Base-by-base conservation (phyloP, 1,140 invertebrate species). In the Heliconius hermathena region DNA sequence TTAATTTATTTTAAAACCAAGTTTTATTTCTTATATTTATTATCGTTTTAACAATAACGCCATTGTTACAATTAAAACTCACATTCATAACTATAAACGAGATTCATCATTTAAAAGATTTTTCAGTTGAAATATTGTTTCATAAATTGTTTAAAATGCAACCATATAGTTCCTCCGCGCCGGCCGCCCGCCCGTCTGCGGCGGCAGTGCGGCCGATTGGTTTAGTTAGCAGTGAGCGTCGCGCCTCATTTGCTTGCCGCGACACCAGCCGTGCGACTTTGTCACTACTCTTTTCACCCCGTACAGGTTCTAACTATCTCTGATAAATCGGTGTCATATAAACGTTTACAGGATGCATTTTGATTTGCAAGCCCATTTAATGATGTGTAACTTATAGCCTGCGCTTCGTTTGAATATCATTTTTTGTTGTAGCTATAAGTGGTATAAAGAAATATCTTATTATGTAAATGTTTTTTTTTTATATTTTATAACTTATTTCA, bases 181-280 rank as follows among this genome's bases (percentile, higher is more conserved):
- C 33, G 33, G 33, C 33, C 8, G 26, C 16, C 71, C 88, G 91
- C 87, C 49, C 78, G 91, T 90, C 80, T 88, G 85, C 78, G 54
- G 1, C 1, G 33, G 26, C 81, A 57, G 71, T 81, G 82, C 85
- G 85, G 85, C 81, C 91, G 93, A 94, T 94, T 94, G 93, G 93
- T 93, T 94, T 94, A 94, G 93, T 94, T 94, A 93, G 91, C 91
- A 93, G 91, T 85, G 90, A 92, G 91, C 92, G 91, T 90, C 86
- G 91, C 90, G 91, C 93, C 91, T 94, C 93, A 93, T 94, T 93
- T 94, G 90, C 90, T 92, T 89, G 89, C 91, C 88, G 87, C 87
- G 82, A 85, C 89, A 84, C 83, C 82, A 77, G 84, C 84, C 88
- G 82, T 81, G 75, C 86, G 88, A 92, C 88, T 93, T 91, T 91